Base-by-base conservation (phyloP, 2,797 vertebrate genomes). In the Iguana delicatissima region DNA sequence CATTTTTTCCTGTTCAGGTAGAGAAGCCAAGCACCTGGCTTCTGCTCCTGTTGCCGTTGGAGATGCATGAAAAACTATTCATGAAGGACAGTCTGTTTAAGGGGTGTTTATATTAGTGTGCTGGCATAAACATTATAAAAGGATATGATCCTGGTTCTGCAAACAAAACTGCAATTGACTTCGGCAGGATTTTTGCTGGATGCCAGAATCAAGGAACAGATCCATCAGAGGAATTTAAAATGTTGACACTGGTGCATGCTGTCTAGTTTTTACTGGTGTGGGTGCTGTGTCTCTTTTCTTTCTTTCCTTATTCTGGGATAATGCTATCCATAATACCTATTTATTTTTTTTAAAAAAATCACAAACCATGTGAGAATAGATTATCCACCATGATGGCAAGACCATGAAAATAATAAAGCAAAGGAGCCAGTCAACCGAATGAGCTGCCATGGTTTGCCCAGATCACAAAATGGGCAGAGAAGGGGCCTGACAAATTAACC, bases 51-150 rank as follows among this genome's bases (percentile, higher is more conserved):
- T 80, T 92, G 80, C 80, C 24, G 0, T 64, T 92, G 80, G 88
- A 89, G 81, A 38, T 1, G 3, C 62, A 84, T 80, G 85, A 89
- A 79, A 89, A 89, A 87, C 24, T 9, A 62, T 35, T n/a, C 80
- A 84, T 89, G 91, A 92, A 92, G 80, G 73, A 73, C 52, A 8
- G 80, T 84, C 88, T 89, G 88, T 89, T 72, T 42, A 32, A 24
- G 62, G 38, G 73, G 10, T 89, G 80, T 92, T 92, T 89, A 84
- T 73, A 77, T 80, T 89, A 85, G 73, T 80, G 62, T 42, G 50
- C 42, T 69, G 55, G 52, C 7, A 80, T 38, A 86, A 79, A 83
- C 59, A 84, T 91, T 87, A 79, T 77, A 69, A 79, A 87, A 83
- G 22, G 84, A 77, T 76, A 89, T 29, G 6, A 80, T 84, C 84